Conservation (phyloP, 2,888 invertebrate species). For the Heliconius hortense region DNA sequence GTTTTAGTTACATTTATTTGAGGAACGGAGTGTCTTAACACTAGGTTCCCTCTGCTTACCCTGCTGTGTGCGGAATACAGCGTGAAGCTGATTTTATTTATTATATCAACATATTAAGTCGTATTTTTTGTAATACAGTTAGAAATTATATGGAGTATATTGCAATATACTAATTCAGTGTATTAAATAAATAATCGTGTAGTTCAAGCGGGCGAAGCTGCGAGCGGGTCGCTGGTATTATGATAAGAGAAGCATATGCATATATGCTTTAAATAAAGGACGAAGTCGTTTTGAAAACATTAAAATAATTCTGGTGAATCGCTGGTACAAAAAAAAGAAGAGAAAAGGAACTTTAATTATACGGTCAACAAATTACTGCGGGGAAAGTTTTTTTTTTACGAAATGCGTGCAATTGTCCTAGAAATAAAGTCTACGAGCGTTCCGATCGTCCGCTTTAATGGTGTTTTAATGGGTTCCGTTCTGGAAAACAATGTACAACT, state of each 20-base stretch:
- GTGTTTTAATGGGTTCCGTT: constrained; percentile 24
- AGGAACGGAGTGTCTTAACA: too few species aligned
- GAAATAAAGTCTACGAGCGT: constrained; percentile 20
- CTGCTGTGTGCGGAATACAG: too few species aligned
- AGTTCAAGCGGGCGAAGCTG: too few species aligned
- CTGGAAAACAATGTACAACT: constrained; percentile 21
- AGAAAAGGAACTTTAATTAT: constrained; percentile 13
- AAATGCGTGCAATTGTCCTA: constrained; percentile 28
- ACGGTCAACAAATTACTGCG: constrained; percentile 13
- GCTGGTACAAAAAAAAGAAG: constrained; percentile 1
- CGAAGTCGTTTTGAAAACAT: not conserved
- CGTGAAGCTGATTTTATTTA: too few species aligned
- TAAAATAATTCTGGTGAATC: not conserved
- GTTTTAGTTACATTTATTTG: too few species aligned
- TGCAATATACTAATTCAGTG: too few species aligned
- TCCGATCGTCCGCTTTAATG: constrained; percentile 22
- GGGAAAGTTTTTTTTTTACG: constrained; percentile 16
- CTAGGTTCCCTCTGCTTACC: too few species aligned
- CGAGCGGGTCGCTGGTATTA: too few species aligned
- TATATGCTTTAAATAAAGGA: not conserved
- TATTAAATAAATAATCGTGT: too few species aligned
- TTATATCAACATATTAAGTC: too few species aligned
- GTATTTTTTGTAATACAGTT: too few species aligned
- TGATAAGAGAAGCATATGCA: not conserved
- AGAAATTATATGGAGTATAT: too few species aligned